These are phyloP conservation scores for Arge pagana DNA, from an alignment of 2,888 invertebrate species.

Conservation along the genomic window DNA sequence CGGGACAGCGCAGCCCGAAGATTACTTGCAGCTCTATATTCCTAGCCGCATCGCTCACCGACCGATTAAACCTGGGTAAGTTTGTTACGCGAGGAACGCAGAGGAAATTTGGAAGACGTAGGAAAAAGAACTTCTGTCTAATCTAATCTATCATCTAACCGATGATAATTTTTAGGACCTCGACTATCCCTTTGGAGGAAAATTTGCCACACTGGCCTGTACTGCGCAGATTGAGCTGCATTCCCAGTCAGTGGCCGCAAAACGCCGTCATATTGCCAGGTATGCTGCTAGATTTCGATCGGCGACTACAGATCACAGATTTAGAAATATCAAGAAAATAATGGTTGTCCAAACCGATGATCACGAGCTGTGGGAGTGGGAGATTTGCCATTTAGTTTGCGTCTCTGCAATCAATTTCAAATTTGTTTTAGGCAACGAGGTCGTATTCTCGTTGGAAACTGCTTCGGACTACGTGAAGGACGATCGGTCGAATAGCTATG, in stretches of 20 bases:
- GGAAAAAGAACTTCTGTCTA: background rate
- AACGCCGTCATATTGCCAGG: conserved; percentile 82
- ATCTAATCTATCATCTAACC: conserved; percentile 5
- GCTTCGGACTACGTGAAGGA: conserved; percentile 93
- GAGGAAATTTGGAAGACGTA: background rate
- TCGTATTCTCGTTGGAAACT: conserved; percentile 94
- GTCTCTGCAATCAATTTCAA: background rate
- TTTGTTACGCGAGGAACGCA: background rate
- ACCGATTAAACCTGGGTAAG: conserved; percentile 36
- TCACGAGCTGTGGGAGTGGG: too few relatives aligned
- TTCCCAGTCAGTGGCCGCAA: conserved; percentile 81
- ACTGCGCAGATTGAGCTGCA: conserved; percentile 68
- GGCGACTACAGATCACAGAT: too few relatives aligned
- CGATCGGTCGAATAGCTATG: conserved; percentile 79
- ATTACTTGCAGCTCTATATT: conserved; percentile 77
- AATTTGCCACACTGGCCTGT: conserved; percentile 66
- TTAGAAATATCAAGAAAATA: too few relatives aligned
- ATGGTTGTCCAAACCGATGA: too few relatives aligned
- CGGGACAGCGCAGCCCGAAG: conserved; percentile 92
- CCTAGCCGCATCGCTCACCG: conserved; percentile 56
- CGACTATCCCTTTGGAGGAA: conserved; percentile 38
- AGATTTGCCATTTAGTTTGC: too few relatives aligned
- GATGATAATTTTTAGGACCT: conserved; percentile 33
- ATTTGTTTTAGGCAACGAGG: conserved; percentile 75
- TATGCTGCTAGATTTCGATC: too few relatives aligned